These are phyloP conservation scores for Apoda limacodes DNA, from an alignment of 2,888 invertebrate species.

Conservation along the genomic window DNA sequence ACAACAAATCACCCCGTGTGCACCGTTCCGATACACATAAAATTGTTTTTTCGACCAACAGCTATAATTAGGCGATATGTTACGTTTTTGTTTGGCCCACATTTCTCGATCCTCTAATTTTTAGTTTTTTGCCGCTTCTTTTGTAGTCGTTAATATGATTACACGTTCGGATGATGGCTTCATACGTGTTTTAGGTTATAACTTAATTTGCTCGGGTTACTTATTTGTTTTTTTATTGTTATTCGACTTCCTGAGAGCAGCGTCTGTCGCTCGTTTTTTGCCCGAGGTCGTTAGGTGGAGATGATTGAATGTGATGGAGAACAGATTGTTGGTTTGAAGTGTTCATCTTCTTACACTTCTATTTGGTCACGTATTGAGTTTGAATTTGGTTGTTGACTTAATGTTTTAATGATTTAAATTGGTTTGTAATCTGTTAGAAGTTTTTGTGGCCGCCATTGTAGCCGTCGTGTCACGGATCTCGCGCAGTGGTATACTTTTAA, in stretches of 20 bases:
- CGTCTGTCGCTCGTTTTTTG: slow-evolving; percentile 45
- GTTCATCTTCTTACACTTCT: slow-evolving; percentile 18
- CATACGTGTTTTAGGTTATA: slow-evolving; percentile 70
- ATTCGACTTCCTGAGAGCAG: slow-evolving; percentile 63
- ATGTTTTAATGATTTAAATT: slow-evolving; percentile 34
- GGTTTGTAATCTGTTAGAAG: slow-evolving; percentile 36
- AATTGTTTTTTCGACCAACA: slow-evolving; percentile 67
- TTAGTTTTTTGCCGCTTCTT: slow-evolving; percentile 65
- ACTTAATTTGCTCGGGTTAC: slow-evolving; percentile 66
- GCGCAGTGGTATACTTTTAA: slow-evolving; percentile 5
- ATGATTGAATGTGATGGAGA: slow-evolving; percentile 65
- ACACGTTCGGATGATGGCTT: slow-evolving; percentile 69
- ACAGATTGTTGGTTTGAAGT: slow-evolving; percentile 42
- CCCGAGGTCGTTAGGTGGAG: slow-evolving; percentile 55
- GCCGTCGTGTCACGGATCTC: no score
- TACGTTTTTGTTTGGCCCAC: slow-evolving; percentile 70
- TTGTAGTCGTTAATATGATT: slow-evolving; percentile 71
- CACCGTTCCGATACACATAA: slow-evolving; percentile 45
- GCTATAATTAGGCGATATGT: slow-evolving; percentile 69
- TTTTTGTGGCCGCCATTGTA: slow-evolving; percentile 24
- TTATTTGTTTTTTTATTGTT: slow-evolving; percentile 67
- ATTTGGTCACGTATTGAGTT: slow-evolving; percentile 39
- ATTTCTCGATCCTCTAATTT: slow-evolving; percentile 70
- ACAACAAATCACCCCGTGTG: slow-evolving; percentile 46
- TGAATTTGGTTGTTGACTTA: slow-evolving; percentile 40